These are phyloP conservation scores for Maniola jurtina DNA, from an alignment of 1,140 invertebrate genomes.

Conservation along the genomic window DNA sequence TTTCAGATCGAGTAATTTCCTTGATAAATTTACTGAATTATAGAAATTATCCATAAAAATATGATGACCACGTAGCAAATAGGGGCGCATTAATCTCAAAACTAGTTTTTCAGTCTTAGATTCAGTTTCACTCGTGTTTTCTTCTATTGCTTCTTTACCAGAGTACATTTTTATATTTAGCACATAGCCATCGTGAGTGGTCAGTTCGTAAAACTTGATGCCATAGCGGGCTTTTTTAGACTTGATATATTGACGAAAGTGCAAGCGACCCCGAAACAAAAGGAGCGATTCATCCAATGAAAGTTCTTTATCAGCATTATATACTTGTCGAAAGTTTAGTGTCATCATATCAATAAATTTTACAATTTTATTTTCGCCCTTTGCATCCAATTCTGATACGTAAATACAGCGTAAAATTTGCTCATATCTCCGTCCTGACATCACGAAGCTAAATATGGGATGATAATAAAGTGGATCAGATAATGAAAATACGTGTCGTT, in stretches of 20 bases:
- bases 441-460: slow-evolving; percentile 39
- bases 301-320: slow-evolving; percentile 46
- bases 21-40: slow-evolving; percentile 15
- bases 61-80: slow-evolving; percentile 18
- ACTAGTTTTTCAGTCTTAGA: slow-evolving; percentile 22
- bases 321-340: slow-evolving; percentile 35
- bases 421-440: slow-evolving; percentile 46
- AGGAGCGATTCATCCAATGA: slow-evolving; percentile 36
- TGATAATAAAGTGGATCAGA: slow-evolving; percentile 45
- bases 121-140: slow-evolving; percentile 7
- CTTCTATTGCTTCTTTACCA: slow-evolving; percentile 30
- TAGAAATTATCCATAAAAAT: slow-evolving; percentile 24
- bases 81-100: slow-evolving; percentile 20
- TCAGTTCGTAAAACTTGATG: slow-evolving; percentile 57
- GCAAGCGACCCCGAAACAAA: slow-evolving; percentile 51
- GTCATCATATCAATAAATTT: slow-evolving; percentile 27
- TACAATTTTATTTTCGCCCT: neutral
- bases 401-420: slow-evolving; percentile 45
- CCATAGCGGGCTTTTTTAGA: slow-evolving; percentile 55
- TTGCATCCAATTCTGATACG: slow-evolving; percentile 23
- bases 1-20: slow-evolving; percentile 16
- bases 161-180: slow-evolving; percentile 45
- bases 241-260: slow-evolving; percentile 59
- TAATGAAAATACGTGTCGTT: slow-evolving; percentile 36
- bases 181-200: slow-evolving; percentile 49